A percentile compares a stretch with the other conserved stretches of the same genome.
These are phyloP conservation scores for Ormyrus labotus DNA, from an alignment of 2,888 invertebrate species.

Conservation along the genomic window DNA sequence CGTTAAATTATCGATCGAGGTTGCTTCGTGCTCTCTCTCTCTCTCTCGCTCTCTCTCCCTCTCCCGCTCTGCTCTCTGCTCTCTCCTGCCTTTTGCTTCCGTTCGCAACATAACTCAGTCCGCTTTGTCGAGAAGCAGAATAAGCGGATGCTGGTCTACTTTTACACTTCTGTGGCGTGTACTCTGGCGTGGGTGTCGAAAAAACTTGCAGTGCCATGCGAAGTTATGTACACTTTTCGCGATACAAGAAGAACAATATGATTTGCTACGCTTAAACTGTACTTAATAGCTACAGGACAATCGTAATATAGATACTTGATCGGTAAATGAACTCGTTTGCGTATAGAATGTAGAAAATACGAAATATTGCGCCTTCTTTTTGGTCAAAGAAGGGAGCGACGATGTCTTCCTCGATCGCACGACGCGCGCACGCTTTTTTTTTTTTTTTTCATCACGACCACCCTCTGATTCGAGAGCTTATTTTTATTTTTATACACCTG, in stretches of 20 bases:
- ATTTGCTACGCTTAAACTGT: slow-evolving; percentile 47
- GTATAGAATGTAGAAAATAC: slow-evolving; percentile 61
- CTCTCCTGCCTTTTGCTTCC: too few species aligned
- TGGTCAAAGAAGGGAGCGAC: slow-evolving; percentile 48
- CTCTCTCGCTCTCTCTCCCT: too few species aligned
- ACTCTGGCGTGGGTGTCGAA: slow-evolving; percentile 24
- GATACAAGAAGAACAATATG: slow-evolving; percentile 45
- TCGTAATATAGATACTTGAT: slow-evolving; percentile 30
- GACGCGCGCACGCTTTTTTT: not conserved
- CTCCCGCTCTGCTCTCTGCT: too few species aligned
- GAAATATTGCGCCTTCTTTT: slow-evolving; percentile 57
- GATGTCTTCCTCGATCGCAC: slow-evolving; percentile 30
- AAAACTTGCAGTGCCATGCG: slow-evolving; percentile 45
- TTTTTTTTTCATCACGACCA: not conserved
- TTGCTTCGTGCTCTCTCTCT: slow-evolving; percentile 15
- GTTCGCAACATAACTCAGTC: too few species aligned
- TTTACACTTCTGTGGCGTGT: not conserved
- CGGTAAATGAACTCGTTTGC: slow-evolving; percentile 58
- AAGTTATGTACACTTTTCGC: slow-evolving; percentile 51
- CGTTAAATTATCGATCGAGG: slow-evolving; percentile 56
- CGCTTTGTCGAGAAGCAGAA: not conserved
- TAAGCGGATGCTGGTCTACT: not conserved
- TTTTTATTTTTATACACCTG: not conserved
- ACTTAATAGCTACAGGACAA: slow-evolving; percentile 47
- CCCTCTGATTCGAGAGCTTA: not conserved